Evolutionary conservation across 2,797 vertebrate genomes (phyloP).

Genomic region (Paguma larvata): DNA sequence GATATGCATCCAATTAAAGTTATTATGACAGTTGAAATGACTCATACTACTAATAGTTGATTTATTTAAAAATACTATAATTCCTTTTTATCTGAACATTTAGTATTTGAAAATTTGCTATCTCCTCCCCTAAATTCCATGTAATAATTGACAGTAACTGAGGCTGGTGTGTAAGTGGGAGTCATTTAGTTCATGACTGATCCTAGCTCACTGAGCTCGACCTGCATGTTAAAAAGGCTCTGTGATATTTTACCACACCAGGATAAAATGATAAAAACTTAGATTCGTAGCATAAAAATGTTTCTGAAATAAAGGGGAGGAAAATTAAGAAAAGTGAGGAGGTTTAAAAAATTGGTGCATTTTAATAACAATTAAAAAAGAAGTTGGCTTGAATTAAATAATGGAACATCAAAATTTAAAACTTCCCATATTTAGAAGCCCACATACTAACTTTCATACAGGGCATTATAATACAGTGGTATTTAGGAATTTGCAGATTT

Average conservation of each 20-base stretch:
- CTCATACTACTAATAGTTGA: background rate
- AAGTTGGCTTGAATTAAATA: background rate
- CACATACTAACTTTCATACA: background rate
- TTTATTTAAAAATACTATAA: background rate
- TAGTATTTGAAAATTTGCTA: background rate
- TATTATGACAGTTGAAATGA: background rate
- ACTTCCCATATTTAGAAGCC: background rate
- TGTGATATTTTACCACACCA: background rate
- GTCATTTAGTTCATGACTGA: background rate
- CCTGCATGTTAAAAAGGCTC: background rate
- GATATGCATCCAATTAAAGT: background rate
- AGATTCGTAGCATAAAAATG: background rate
- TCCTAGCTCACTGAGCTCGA: background rate
- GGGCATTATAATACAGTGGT: background rate
- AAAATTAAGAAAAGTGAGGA: background rate
- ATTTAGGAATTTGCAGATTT: background rate
- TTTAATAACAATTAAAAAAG: background rate
- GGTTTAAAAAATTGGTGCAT: background rate
- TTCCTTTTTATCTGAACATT: background rate
- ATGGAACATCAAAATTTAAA: background rate
- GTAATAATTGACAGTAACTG: background rate
- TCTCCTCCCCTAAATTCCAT: background rate
- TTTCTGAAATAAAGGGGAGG: background rate
- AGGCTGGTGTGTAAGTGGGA: background rate
- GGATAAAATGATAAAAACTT: background rate